Evolutionary conservation across 2,888 invertebrate genomes (phyloP).

Genomic region (Carpatolechia fugitivella): DNA sequence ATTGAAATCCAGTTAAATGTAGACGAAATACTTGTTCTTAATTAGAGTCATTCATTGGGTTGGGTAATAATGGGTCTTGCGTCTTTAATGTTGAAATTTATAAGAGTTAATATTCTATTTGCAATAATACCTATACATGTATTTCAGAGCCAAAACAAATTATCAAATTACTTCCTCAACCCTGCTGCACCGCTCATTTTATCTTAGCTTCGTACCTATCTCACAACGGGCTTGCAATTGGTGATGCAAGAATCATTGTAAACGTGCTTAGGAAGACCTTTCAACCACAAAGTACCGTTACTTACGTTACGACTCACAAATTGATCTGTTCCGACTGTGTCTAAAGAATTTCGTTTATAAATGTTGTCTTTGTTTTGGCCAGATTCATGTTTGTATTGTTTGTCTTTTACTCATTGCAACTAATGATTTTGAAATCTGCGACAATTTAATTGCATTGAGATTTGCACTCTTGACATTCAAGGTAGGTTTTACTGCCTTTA

Average conservation of each 20-base stretch:
- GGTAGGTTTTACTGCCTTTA: conserved; percentile 27
- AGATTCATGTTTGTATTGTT: no score
- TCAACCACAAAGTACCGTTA: conserved; percentile 2
- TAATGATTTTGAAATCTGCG: neutral
- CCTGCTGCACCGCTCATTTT: neutral
- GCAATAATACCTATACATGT: no score
- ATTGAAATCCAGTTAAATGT: neutral
- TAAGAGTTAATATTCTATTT: no score
- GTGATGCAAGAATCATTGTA: conserved; percentile 3
- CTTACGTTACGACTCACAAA: neutral
- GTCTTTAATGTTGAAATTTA: no score
- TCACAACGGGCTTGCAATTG: neutral
- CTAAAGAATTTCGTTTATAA: neutral
- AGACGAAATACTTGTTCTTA: neutral
- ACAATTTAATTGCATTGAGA: neutral
- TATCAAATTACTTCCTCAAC: conserved; percentile 2
- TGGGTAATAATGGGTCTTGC: no score
- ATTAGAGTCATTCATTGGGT: no score
- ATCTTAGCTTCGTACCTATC: neutral
- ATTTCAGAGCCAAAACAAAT: no score
- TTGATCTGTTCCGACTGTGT: neutral
- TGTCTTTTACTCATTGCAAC: neutral
- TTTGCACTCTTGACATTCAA: conserved; percentile 4
- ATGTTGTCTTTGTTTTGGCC: no score
- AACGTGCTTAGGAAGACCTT: conserved; percentile 1